Base-by-base conservation (phyloP, 2,113 vertebrate species). In the Dasyprocta punctata region DNA sequence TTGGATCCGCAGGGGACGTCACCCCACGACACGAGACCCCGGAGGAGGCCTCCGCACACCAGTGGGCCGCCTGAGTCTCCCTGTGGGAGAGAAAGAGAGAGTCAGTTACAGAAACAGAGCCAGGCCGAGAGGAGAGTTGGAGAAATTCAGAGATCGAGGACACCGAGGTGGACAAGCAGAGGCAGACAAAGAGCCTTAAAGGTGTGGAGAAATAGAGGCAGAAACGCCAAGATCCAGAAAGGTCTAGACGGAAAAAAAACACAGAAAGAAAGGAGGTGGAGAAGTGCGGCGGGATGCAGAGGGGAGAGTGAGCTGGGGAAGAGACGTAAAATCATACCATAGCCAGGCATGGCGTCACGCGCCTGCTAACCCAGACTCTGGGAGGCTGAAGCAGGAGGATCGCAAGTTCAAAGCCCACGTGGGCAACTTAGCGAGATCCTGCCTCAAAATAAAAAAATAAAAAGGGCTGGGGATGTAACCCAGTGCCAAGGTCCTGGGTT, bases 21-120 rank as follows among this genome's bases (percentile, higher is more conserved):
- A 7, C 98, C 98, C 98, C 98, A 98, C 0, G 98, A 98, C 0
- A 98, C 95, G 0, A 98, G 81, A 30, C 98, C 98, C 38, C 97
- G 96, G 77, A 98, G 98, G 14, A 2, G 96, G 86, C 41, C 92
- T 3, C 94, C 96, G 33, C 98, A 98, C 11, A 98, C 96, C 30
- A 98, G 73, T 0, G 98, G 98, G 10, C 98, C 98, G 11, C 97
- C 98, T 0, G 98, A 98, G 44, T 98, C 98, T 0, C 98, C 98
- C 98, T 98, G 73, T 26, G 22, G 86, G 54, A 58, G 49, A 95
- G 36, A 95, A 33, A 14, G 81, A 82, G 10, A 78, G 47, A 82
- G n/a, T 96, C 73, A 96, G 41, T 36, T 69, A 22, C 19, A 49
- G 77, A 67, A 14, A 60, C 30, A 54, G 52, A 95, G 86, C 52